Evolutionary conservation across 2,797 vertebrate species (phyloP), one percentile per base, ranked within the genome.

Genomic region (Gouania willdenowi): DNA sequence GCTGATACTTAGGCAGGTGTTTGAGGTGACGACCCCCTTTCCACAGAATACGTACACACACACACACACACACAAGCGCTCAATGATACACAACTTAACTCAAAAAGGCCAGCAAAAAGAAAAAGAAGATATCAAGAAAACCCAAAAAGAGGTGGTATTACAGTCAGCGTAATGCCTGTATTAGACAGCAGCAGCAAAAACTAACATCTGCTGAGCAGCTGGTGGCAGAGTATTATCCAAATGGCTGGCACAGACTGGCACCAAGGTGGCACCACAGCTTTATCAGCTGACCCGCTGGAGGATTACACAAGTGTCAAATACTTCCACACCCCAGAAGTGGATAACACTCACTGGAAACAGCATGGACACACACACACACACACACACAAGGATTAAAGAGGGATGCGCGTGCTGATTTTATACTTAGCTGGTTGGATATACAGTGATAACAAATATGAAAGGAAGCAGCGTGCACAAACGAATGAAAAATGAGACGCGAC

Each of bases 131-230:
- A 20, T 14, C 13, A 14, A 13, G n/a, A n/a, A n/a, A n/a, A n/a
- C 15, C 21, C 26, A 44, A 36, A 19, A 58, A 16, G 41, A 47
- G 26, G 53, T 16, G 22, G 45, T 53, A 56, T 36, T 51, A 52
- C 66, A 81, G 48, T 61, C 68, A 7, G 9, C 45, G 29, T 63
- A 81, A 80, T 68, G 76, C 72, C 79, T 76, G 69, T 82, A 78
- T 71, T 55, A 71, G 60, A 60, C 45, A 7, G 39, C 66, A 75
- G 68, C 41, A 43, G 74, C 69, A 79, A 81, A 88, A 60, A 87
- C 83, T 77, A 89, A 87, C 88, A 91, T 89, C 88, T 90, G 88
- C 62, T 85, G 73, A 79, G 82, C 87, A 87, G 87, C 85, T 90
- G 88, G 83, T 80, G 65, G 50, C 38, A 28, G 58, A 66, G 78